Evolutionary conservation across 2,888 invertebrate species (phyloP).

Genomic region (Lasiommata megera): DNA sequence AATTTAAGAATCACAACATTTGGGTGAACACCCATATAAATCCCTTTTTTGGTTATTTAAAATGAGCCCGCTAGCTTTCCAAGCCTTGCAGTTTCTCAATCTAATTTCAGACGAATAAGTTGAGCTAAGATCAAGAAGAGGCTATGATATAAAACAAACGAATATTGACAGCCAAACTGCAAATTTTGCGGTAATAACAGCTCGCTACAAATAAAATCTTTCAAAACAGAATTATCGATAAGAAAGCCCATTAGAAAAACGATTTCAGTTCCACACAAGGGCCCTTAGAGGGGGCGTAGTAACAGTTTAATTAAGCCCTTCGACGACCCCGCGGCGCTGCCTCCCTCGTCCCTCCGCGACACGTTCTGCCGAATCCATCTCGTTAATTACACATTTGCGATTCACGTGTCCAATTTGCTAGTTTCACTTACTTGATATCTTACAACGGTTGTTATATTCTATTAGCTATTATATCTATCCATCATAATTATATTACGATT

Average conservation of each 20-base stretch:
- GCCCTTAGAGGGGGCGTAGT: conserved; percentile 9
- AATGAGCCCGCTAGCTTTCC: no score
- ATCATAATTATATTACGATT: no score
- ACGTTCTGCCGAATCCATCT: conserved; percentile 40
- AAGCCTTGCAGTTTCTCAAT: no score
- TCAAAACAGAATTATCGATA: conserved; percentile 17
- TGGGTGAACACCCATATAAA: no score
- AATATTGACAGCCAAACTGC: no score
- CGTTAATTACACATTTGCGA: conserved; percentile 38
- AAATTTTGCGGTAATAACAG: conserved; percentile 1
- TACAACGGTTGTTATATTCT: conserved; percentile 2
- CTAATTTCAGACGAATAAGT: no score
- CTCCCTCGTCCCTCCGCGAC: conserved; percentile 33
- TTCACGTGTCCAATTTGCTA: conserved; percentile 23
- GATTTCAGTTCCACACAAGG: conserved; percentile 15
- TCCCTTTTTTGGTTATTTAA: no score
- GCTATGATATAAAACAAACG: no score
- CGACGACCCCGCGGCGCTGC: conserved; percentile 34
- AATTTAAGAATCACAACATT: no score
- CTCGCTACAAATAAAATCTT: conserved; percentile 13
- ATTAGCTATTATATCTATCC: no score
- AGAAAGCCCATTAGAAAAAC: conserved; percentile 23
- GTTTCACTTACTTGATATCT: conserved; percentile 17
- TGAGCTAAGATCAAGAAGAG: no score
- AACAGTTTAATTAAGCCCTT: conserved; percentile 27